Base-by-base conservation (phyloP, 2,113 vertebrate species). In the Rhinichthys klamathensis region DNA sequence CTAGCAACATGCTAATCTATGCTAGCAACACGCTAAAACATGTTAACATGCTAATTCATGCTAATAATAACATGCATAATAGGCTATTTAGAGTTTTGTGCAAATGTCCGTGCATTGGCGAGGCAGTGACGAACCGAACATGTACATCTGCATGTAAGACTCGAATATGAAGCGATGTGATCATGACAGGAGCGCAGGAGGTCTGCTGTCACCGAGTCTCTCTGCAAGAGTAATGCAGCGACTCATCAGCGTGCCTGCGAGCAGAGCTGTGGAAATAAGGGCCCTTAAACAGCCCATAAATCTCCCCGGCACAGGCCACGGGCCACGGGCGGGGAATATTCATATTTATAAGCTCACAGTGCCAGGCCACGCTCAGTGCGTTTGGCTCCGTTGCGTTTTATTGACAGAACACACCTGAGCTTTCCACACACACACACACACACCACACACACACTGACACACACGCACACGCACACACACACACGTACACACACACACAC, bases 231-330 rank as follows among this genome's bases (percentile, higher is more conserved):
- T 90, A 86, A 88, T 86, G 86, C 87, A 76, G 58, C 10, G 61
- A 60, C 82, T 88, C 69, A 82, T 90, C 80, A 85, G 87, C 80
- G 79, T 80, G 87, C 87, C 84, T 82, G 67, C 46, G 32, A 83
- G 79, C 82, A n/a, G 79, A 67, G 65, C 67, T 51, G 82, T 84
- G 83, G 84, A 88, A 90, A 88, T 90, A 85, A 88, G 85, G 89
- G 87, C 58, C 86, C 83, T 88, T 86, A 86, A 90, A 85, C 49
- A 67, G 80, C 80, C 78, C 41, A 88, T 90, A 88, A 88, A 90
- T 90, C 85, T 86, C 77, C 38, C n/a, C n/a, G 23, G 58, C 83
- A 85, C 86, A 75, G 76, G 84, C 81, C 67, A 51, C 23, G 15
- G 79, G 84, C 76, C 25, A 82, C 61, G 63, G 63, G 72, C 79